These are phyloP conservation scores for Ectropis grisescens DNA, from an alignment of 1,140 invertebrate genomes.

Conservation along the genomic window DNA sequence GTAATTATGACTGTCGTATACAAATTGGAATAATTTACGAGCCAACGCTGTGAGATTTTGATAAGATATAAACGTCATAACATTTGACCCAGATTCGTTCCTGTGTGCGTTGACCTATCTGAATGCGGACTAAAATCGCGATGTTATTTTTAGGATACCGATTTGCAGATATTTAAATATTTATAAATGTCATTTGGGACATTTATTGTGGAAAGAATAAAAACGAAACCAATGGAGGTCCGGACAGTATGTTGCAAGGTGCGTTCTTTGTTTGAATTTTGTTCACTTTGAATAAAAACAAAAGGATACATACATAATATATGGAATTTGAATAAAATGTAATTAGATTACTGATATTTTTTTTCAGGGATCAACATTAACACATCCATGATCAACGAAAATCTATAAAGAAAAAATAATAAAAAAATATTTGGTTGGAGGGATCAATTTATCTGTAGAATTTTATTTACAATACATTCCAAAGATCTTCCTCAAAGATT, in stretches of 20 bases:
- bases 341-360: too few species aligned
- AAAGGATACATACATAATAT: slow-evolving; percentile 3
- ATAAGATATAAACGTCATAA: slow-evolving; percentile 37
- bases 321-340: too few species aligned
- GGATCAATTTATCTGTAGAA: too few species aligned
- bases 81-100: slow-evolving; percentile 61
- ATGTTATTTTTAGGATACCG: slow-evolving; percentile 67
- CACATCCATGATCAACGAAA: too few species aligned
- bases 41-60: slow-evolving; percentile 8
- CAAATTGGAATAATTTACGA: slow-evolving; percentile 1
- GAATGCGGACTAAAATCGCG: slow-evolving; percentile 56
- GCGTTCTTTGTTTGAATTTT: slow-evolving; percentile 46
- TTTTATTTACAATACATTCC: too few species aligned
- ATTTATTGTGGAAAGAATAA: slow-evolving; percentile 18
- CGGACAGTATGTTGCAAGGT: slow-evolving; percentile 15
- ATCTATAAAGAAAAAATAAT: too few species aligned
- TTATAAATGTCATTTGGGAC: slow-evolving; percentile 52
- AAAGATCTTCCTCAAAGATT: too few species aligned
- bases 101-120: slow-evolving; percentile 63
- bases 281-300: neutral
- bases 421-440: too few species aligned
- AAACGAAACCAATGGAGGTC: slow-evolving; percentile 13
- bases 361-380: too few species aligned
- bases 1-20: slow-evolving; percentile 9
- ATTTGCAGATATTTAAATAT: slow-evolving; percentile 68